Conservation (phyloP, 2,888 invertebrate species). For the Altica lythri region DNA sequence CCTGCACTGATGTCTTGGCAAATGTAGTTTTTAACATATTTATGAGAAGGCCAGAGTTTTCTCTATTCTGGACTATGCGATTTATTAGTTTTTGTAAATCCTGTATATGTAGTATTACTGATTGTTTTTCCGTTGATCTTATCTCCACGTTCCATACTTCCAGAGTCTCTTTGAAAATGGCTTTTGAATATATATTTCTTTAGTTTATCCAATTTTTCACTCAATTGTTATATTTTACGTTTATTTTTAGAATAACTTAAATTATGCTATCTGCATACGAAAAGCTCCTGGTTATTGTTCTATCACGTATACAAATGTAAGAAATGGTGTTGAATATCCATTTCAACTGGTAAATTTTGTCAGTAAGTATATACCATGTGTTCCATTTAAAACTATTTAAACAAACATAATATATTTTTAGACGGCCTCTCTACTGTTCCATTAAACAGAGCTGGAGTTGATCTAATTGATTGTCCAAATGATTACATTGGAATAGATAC, state of each 20-base stretch:
- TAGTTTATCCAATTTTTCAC: too few relatives aligned
- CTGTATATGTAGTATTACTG: too few relatives aligned
- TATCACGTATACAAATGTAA: constrained; percentile 65
- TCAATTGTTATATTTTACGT: too few relatives aligned
- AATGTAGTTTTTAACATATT: too few relatives aligned
- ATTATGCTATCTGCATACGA: constrained; percentile 75
- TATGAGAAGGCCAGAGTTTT: too few relatives aligned
- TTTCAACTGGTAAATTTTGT: constrained; percentile 72
- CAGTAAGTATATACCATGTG: constrained; percentile 9
- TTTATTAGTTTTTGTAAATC: too few relatives aligned
- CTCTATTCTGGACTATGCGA: too few relatives aligned
- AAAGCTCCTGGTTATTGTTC: constrained; percentile 68
- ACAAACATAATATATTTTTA: constrained; percentile 45
- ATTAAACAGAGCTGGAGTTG: constrained; percentile 73
- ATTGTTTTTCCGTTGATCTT: too few relatives aligned
- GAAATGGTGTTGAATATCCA: constrained; percentile 59
- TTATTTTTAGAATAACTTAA: constrained; percentile 71
- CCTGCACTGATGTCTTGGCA: too few relatives aligned
- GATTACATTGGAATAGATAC: constrained; percentile 75
- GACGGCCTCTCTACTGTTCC: constrained; percentile 68
- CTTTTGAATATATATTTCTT: too few relatives aligned
- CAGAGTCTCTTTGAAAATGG: too few relatives aligned
- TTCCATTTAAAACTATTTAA: not conserved
- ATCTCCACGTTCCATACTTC: too few relatives aligned
- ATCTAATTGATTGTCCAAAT: constrained; percentile 75